These are phyloP conservation scores for Drosophila sechellia DNA, from an alignment of 1,140 invertebrate genomes.

Conservation along the genomic window DNA sequence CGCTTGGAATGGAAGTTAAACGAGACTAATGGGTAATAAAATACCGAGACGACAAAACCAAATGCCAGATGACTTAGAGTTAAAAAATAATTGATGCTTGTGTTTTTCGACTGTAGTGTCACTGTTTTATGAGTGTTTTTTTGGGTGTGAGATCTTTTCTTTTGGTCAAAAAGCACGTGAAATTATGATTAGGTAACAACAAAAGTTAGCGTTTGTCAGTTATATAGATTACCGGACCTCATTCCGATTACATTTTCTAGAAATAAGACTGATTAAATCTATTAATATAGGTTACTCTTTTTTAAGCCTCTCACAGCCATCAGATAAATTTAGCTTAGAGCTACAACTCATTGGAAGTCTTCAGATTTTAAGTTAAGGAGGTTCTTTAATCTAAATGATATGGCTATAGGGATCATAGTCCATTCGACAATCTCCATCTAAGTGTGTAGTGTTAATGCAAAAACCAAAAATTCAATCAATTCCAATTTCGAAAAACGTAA, in stretches of 20 bases:
- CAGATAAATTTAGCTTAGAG: background rate
- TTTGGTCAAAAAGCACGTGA: constrained; percentile 63
- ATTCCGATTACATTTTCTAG: background rate
- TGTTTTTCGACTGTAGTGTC: constrained; percentile 5
- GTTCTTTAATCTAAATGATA: too few species aligned
- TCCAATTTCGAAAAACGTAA: constrained; percentile 2
- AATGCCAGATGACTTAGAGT: constrained; percentile 30
- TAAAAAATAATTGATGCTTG: constrained; percentile 29
- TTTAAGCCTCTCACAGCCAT: background rate
- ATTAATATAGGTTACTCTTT: background rate
- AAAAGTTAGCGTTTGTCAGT: constrained; percentile 21
- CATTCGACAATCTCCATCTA: too few species aligned
- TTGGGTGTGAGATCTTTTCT: constrained; percentile 16
- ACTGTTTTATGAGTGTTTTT: constrained; percentile 10
- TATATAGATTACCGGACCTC: constrained; percentile 20
- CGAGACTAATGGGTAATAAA: constrained; percentile 11
- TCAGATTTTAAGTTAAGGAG: background rate
- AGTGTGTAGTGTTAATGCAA: background rate
- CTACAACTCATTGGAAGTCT: background rate
- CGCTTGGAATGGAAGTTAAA: constrained; percentile 21
- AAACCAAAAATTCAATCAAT: constrained; percentile 3
- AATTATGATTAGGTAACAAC: constrained; percentile 61
- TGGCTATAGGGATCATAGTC: too few species aligned
- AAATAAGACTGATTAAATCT: constrained; percentile 22
- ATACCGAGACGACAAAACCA: constrained; percentile 20